Evolutionary conservation across 2,888 invertebrate genomes (phyloP).

Genomic region (Timandra comae): DNA sequence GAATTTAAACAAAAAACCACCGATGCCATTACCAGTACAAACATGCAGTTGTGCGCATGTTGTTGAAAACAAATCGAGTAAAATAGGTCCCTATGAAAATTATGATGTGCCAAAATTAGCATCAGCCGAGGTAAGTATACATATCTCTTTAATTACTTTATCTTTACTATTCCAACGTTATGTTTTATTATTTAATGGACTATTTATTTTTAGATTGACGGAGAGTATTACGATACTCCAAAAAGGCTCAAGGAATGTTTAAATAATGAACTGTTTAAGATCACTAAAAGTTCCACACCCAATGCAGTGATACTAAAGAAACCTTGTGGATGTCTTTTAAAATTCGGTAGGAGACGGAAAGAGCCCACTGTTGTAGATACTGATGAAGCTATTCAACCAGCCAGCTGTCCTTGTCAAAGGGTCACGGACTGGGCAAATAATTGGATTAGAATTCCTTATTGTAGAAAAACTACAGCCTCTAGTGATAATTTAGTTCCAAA

Average conservation of each 20-base stretch:
- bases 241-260: slow-evolving; percentile 83
- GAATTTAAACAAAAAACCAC: slow-evolving; percentile 46
- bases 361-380: slow-evolving; percentile 52
- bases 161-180: background rate
- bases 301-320: slow-evolving; percentile 78
- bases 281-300: slow-evolving; percentile 68
- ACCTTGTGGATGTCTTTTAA: slow-evolving; percentile 82
- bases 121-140: slow-evolving; percentile 65
- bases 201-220: slow-evolving; percentile 42
- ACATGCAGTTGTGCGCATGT: slow-evolving; percentile 37
- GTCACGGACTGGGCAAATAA: slow-evolving; percentile 81
- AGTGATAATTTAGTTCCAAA: slow-evolving; percentile 50
- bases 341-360: slow-evolving; percentile 54
- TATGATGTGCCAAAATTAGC: slow-evolving; percentile 85
- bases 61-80: slow-evolving; percentile 30
- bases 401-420: slow-evolving; percentile 76
- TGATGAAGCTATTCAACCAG: slow-evolving; percentile 49
- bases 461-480: slow-evolving; percentile 48
- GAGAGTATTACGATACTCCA: slow-evolving; percentile 84
- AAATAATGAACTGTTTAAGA: slow-evolving; percentile 64
- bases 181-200: background rate
- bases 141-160: background rate
- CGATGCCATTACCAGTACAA: slow-evolving; percentile 35
- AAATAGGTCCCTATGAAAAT: slow-evolving; percentile 82
- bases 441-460: slow-evolving; percentile 79